Base-by-base conservation (phyloP, 2,888 invertebrate genomes). In the Caenorhabditis panamensis region DNA sequence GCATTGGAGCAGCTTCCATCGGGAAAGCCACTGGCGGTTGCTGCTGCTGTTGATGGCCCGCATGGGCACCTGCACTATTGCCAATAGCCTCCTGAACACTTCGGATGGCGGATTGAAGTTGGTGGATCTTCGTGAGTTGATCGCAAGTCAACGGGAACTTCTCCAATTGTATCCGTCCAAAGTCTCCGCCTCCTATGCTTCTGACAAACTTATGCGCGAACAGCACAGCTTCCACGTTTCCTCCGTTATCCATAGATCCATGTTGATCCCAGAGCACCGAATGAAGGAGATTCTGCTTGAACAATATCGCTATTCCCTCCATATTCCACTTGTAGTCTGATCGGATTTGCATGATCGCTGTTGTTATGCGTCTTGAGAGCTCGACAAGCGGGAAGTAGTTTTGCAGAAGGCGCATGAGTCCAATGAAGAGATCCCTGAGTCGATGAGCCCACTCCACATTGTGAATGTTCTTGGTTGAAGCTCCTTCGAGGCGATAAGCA, bases 161-260 rank as follows among this genome's bases (percentile, higher is more conserved):
- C n/a, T n/a, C n/a, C n/a, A n/a, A n/a, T n/a, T n/a, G n/a, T n/a
- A n/a, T n/a, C n/a, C n/a, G n/a, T n/a, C n/a, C n/a, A n/a, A n/a
- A n/a, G n/a, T n/a, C n/a, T n/a, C n/a, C n/a, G n/a, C n/a, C n/a
- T n/a, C n/a, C n/a, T n/a, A n/a, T n/a, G n/a, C n/a, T n/a, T n/a
- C n/a, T n/a, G n/a, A n/a, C n/a, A n/a, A n/a, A n/a, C n/a, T n/a
- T 96, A 94, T 96, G 96, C 16, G 96, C 95, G 91, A 96, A 96
- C 6, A 94, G 94, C 0, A 96, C 94, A 92, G 83, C 81, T 54
- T 83, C 80, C 87, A 93, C 93, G 91, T 94, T 95, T 90, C 94
- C 94, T 0, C 95, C 96, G 90, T 94, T 94, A 87, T 97, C 97
- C 67, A 82, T 64, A 87, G 95, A 94, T 0, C 95, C 95, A 61